These are phyloP conservation scores for Enteromius viviparus DNA, from an alignment of 2,797 vertebrate genomes.

Conservation along the genomic window DNA sequence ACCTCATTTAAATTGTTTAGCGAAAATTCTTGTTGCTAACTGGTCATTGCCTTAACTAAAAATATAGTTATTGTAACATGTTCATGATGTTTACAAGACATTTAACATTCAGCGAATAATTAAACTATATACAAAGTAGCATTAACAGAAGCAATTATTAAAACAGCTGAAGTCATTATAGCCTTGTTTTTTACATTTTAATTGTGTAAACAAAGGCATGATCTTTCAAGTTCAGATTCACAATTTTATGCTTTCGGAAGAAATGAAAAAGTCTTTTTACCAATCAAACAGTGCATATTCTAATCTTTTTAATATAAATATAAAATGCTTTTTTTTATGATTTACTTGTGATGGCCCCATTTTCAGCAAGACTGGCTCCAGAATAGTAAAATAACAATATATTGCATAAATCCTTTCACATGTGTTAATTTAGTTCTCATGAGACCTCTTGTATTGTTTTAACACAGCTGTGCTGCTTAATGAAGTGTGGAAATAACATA, in stretches of 20 bases:
- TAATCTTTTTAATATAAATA: background rate
- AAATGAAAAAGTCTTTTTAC: background rate
- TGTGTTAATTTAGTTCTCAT: background rate
- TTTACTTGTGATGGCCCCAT: background rate
- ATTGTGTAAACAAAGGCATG: background rate
- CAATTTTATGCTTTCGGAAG: background rate
- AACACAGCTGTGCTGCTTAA: slow-evolving; percentile 9
- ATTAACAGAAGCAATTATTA: background rate
- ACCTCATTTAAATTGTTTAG: background rate
- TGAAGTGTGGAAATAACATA: background rate
- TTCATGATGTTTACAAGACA: background rate
- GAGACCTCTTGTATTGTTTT: background rate
- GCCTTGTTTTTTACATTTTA: background rate
- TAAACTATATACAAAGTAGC: background rate
- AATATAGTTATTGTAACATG: background rate
- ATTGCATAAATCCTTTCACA: background rate
- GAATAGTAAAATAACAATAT: background rate
- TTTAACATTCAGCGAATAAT: background rate
- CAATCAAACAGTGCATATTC: background rate
- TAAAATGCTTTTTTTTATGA: background rate
- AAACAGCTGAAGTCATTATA: background rate
- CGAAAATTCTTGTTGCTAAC: background rate
- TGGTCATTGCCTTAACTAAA: background rate
- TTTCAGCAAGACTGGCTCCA: background rate
- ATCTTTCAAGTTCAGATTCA: background rate